phyloP scores from a whole-genome alignment of 2,888 invertebrate species.

The Microplitis manilae region DNA sequence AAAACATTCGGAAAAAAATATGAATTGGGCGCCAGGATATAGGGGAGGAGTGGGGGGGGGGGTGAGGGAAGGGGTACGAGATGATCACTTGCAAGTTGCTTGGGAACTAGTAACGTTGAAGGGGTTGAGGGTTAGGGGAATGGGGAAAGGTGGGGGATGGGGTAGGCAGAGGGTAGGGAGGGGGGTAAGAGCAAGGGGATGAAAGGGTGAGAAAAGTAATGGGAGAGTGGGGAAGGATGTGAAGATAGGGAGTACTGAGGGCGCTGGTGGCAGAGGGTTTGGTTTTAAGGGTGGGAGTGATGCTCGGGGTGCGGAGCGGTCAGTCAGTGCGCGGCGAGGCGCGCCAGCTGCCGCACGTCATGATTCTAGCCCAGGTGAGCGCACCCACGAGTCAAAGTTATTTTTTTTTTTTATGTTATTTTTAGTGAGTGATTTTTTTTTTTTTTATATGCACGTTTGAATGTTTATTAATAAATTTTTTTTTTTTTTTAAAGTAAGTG shows the following conservation, averaged over 20 bases:
- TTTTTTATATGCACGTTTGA: background rate
- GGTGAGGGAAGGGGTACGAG: conserved; percentile 25
- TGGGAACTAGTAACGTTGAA: no score
- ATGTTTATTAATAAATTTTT: conserved; percentile 5
- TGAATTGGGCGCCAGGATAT: conserved; percentile 41
- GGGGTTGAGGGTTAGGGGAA: conserved; percentile 42
- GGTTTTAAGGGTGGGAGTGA: conserved; percentile 44
- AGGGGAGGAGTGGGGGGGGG: conserved; percentile 44
- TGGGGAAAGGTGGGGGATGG: background rate
- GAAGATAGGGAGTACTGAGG: conserved; percentile 17
- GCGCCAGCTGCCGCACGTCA: conserved; percentile 71
- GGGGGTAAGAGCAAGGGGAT: background rate
- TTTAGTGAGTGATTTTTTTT: conserved; percentile 8
- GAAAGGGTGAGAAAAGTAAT: conserved; percentile 38
- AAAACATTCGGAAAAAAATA: background rate
- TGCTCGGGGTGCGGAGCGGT: conserved; percentile 61
- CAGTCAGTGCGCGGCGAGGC: conserved; percentile 71
- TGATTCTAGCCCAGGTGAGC: conserved; percentile 70
- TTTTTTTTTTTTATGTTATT: conserved; percentile 5
- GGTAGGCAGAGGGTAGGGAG: conserved; percentile 19
- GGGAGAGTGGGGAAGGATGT: conserved; percentile 33
- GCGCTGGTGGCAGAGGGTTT: conserved; percentile 49
- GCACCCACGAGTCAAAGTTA: conserved; percentile 35
- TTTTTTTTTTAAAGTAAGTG: background rate
- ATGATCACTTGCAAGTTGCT: background rate